Evolutionary conservation across 2,888 invertebrate genomes (phyloP), one percentile per base, ranked within the genome.

Genomic region (Pediacus dermestoides): DNA sequence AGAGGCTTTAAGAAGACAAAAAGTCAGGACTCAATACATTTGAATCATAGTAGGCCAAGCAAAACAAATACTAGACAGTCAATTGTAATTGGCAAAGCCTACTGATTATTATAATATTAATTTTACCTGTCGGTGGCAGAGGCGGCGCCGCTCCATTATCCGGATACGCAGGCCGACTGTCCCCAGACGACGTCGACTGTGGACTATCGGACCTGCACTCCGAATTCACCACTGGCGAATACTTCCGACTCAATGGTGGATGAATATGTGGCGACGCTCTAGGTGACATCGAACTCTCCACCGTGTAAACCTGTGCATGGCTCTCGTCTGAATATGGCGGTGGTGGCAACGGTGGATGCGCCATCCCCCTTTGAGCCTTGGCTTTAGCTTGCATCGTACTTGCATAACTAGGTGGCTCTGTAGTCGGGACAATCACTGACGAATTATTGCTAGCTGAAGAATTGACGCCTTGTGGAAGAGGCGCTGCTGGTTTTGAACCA

Each of bases 371-470:
- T 64, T 83, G 58, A 14, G 59, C 58, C 30, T 59, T 60, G 78
- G 32, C 74, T 39, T 74, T 74, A n/a, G 75, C 76, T 66, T 88
- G 88, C 83, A 94, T 90, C 28, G 89, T 89, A 60, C 86, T 89
- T 8, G 90, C 91, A 67, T 92, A 93, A 64, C 89, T 90, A 3
- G 92, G 92, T 1, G 92, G 92, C 63, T 92, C 91, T 22, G 88
- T 87, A 26, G 88, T 88, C 10, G 85, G 86, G 16, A 85, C 64
- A 10, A 53, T 52, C 8, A 65, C 62, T 4, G 59, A 47, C 16
- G 47, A 46, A 10, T 52, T 50, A 2, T 50, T 51, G 70, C 75
- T 75, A 28, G 4, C 14, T 72, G 53, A 74, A 73, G 56, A 36
- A 37, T 48, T 48, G n/a, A 42, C 53, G 32, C 48, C 50, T 9